Evolutionary conservation across 2,113 vertebrate species (phyloP).

Genomic region (Vicugna pacos): DNA sequence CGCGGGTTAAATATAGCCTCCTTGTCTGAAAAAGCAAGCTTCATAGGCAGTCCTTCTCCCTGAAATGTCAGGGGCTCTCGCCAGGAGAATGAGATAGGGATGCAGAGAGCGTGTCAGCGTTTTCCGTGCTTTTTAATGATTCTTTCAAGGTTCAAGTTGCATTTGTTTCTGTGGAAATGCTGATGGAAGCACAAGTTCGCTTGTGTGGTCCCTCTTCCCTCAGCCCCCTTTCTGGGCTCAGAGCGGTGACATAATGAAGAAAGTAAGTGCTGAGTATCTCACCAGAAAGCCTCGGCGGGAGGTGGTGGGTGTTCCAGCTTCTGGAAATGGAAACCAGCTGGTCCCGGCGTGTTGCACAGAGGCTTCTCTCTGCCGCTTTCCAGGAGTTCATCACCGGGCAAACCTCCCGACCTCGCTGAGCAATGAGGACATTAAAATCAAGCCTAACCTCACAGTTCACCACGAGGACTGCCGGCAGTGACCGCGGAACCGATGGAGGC

Average conservation of each 20-base stretch:
- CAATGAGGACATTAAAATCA: neutral
- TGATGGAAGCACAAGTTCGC: neutral
- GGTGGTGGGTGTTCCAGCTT: neutral
- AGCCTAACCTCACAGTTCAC: neutral
- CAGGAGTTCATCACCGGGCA: neutral
- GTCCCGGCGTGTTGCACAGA: neutral
- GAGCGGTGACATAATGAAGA: neutral
- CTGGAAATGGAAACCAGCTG: neutral
- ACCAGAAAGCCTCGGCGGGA: rapidly evolving
- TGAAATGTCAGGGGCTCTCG: neutral
- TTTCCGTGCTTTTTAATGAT: neutral
- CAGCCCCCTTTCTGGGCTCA: neutral
- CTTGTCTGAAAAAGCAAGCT: neutral
- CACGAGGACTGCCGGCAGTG: no score
- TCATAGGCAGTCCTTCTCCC: neutral
- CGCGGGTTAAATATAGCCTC: slow-evolving; percentile 56
- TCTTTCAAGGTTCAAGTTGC: neutral
- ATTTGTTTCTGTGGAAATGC: neutral
- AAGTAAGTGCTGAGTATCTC: rapidly evolving
- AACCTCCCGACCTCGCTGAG: neutral
- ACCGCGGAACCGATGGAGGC: no score
- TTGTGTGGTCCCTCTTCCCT: rapidly evolving
- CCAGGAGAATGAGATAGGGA: neutral
- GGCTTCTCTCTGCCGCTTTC: neutral
- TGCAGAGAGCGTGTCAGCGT: neutral